Evolutionary conservation across 2,888 invertebrate species (phyloP).

Genomic region (Nebria brevicollis): DNA sequence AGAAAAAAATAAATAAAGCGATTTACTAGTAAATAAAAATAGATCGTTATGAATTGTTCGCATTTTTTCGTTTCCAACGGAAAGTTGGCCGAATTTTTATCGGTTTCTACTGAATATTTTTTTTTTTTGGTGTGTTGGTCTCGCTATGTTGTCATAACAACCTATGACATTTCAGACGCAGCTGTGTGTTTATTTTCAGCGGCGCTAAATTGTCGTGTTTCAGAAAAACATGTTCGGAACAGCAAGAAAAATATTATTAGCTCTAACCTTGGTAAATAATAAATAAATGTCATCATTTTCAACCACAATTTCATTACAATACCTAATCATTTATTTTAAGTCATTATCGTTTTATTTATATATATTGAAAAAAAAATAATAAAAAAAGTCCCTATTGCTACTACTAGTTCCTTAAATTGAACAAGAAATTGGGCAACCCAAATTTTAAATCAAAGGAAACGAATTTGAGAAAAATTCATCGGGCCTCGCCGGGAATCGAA

Average conservation of each 20-base stretch:
- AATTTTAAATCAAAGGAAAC: no score
- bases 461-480: no score
- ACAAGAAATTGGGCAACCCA: no score
- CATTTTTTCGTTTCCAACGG: background rate
- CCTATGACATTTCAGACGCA: constrained; percentile 25
- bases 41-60: constrained; percentile 21
- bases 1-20: background rate
- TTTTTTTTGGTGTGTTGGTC: background rate
- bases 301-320: background rate
- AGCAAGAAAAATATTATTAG: background rate
- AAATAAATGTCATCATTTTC: background rate
- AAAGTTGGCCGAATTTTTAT: constrained; percentile 12
- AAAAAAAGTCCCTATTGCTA: no score
- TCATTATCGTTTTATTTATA: no score
- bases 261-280: background rate
- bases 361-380: no score
- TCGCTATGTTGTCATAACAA: constrained; percentile 23
- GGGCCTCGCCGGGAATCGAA: no score
- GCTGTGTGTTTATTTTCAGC: constrained; percentile 30
- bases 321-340: no score
- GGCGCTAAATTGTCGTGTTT: constrained; percentile 16
- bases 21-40: constrained; percentile 6
- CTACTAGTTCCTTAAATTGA: no score
- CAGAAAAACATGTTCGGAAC: constrained; percentile 18
- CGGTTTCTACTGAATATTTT: background rate